Percentiles rank a stretch among this genome's conserved stretches.
Conservation (phyloP, 2,113 vertebrate species). For the Dicaeum eximium region DNA sequence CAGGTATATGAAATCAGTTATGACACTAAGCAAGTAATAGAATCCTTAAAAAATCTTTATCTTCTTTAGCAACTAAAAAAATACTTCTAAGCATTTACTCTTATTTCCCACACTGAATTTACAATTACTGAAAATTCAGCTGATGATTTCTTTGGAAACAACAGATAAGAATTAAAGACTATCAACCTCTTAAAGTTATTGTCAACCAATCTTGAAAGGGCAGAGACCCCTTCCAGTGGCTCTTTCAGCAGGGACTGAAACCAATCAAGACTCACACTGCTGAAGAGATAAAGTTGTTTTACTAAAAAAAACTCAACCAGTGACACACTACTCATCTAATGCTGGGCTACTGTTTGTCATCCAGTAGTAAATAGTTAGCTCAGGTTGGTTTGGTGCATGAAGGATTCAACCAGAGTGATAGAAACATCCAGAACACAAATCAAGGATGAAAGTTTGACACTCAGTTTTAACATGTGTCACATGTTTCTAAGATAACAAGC, state of each 20-base stretch:
- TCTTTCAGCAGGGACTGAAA: neutral
- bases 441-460: neutral
- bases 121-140: neutral
- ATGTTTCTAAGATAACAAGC: neutral
- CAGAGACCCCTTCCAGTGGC: neutral
- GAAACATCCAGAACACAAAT: neutral
- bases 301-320: neutral
- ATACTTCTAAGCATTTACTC: neutral
- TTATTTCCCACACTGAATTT: neutral
- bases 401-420: neutral
- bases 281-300: neutral
- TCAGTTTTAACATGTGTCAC: neutral
- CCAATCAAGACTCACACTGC: neutral
- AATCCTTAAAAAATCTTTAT: neutral
- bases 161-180: neutral
- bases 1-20: neutral
- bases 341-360: neutral
- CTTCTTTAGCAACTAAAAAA: neutral
- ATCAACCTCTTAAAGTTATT: neutral
- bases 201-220: neutral
- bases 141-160: neutral
- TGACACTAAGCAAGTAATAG: neutral
- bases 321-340: neutral
- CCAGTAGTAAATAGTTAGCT: neutral
- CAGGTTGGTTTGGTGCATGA: neutral